A percentile compares a stretch with the other conserved stretches of the same genome.
phyloP scores from a whole-genome alignment of 2,888 invertebrate species.

The Pseudolycoriella hygida region DNA sequence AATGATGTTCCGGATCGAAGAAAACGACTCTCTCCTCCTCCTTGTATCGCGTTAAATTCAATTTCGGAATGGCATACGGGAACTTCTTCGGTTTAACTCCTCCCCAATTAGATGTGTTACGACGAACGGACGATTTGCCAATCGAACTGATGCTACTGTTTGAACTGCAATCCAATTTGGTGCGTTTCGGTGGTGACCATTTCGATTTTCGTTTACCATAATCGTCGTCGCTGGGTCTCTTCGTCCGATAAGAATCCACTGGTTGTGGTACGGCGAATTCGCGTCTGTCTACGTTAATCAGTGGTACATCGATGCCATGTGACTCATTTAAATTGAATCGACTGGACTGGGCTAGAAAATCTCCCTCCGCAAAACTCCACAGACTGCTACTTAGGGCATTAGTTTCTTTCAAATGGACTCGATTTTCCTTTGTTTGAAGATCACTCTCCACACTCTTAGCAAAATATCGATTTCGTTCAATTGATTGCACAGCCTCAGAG shows the following conservation, averaged over 20 bases:
- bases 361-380: conserved; percentile 17
- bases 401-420: not conserved
- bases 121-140: too few relatives aligned
- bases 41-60: conserved; percentile 20
- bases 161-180: not conserved
- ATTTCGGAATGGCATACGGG: conserved; percentile 1
- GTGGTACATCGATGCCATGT: not conserved
- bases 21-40: conserved; percentile 16
- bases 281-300: not conserved
- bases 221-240: not conserved
- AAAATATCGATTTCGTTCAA: conserved; percentile 28
- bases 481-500: conserved; percentile 19
- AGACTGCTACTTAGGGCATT: conserved; percentile 15
- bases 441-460: conserved; percentile 8
- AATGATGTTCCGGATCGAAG: conserved; percentile 25
- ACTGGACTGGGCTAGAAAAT: conserved; percentile 28
- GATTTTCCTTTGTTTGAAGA: conserved; percentile 7
- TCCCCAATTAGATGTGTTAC: conserved; percentile 17
- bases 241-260: not conserved
- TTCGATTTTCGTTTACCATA: not conserved
- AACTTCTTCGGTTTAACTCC: conserved; percentile 14
- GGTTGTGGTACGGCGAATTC: not conserved
- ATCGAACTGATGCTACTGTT: not conserved
- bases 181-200: conserved; percentile 24
- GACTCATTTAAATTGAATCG: conserved; percentile 25